Evolutionary conservation across 2,888 invertebrate genomes (phyloP).

Genomic region (Cataglyphis cursor): DNA sequence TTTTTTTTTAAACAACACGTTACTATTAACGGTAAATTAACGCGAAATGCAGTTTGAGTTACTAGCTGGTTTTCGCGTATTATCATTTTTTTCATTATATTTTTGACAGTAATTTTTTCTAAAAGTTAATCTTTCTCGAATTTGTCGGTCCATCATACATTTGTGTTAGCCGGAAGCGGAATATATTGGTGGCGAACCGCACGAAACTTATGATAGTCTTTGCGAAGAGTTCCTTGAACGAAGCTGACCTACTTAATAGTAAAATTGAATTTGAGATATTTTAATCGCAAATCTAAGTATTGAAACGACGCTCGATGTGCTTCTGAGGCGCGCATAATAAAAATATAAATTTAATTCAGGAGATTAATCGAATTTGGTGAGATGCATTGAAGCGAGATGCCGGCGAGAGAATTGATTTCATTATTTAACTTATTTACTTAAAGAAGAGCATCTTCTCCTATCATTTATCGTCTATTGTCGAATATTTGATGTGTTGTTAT

Average conservation of each 20-base stretch:
- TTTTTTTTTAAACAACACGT: neutral
- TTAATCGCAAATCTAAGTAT: slow-evolving; percentile 43
- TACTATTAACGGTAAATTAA: slow-evolving; percentile 5
- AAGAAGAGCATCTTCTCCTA: neutral
- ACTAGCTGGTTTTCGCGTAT: neutral
- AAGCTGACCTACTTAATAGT: slow-evolving; percentile 42
- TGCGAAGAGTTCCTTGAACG: slow-evolving; percentile 17
- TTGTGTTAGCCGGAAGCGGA: slow-evolving; percentile 13
- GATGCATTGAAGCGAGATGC: neutral
- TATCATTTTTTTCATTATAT: neutral
- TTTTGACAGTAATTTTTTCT: neutral
- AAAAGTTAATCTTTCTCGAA: neutral
- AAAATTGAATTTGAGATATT: slow-evolving; percentile 47
- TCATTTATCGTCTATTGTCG: neutral
- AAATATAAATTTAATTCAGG: slow-evolving; percentile 7
- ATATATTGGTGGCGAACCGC: slow-evolving; percentile 19
- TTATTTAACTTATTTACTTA: slow-evolving; percentile 22
- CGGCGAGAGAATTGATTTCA: neutral
- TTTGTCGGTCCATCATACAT: slow-evolving; percentile 3
- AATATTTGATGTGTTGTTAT: slow-evolving; percentile 8
- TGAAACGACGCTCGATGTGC: slow-evolving; percentile 18
- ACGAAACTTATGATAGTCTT: slow-evolving; percentile 24
- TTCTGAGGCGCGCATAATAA: neutral
- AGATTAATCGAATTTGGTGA: slow-evolving; percentile 5
- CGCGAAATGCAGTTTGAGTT: neutral